Evolutionary conservation across 2,797 vertebrate genomes (phyloP).

Genomic region (Rachycentron canadum): DNA sequence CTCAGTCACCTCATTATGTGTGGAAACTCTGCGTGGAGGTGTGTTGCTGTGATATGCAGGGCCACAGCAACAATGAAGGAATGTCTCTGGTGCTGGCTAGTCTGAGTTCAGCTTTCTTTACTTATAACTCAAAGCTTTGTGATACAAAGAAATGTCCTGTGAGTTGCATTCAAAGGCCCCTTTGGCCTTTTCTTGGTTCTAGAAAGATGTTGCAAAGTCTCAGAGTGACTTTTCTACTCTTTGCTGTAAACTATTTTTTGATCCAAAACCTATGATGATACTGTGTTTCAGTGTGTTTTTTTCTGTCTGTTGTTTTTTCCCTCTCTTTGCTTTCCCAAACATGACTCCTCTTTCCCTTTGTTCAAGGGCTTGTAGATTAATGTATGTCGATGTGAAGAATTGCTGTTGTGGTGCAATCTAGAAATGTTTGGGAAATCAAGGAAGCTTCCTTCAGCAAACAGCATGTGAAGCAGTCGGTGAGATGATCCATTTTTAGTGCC

Average conservation of each 20-base stretch:
- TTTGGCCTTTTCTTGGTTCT: constrained; percentile 54
- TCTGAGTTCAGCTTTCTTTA: constrained; percentile 79
- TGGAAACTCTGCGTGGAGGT: constrained; percentile 49
- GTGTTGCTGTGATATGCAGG: constrained; percentile 59
- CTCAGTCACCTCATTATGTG: constrained; percentile 33
- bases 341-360: constrained; percentile 60
- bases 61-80: constrained; percentile 71
- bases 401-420: constrained; percentile 65
- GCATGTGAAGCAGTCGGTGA: constrained; percentile 73
- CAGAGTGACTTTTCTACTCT: constrained; percentile 73
- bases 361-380: constrained; percentile 76
- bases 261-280: constrained; percentile 55
- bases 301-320: background rate
- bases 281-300: constrained; percentile 64
- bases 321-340: constrained; percentile 80
- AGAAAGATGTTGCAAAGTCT: constrained; percentile 52
- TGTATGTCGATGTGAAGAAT: constrained; percentile 62
- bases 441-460: constrained; percentile 67
- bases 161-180: constrained; percentile 56
- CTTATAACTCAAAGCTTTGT: constrained; percentile 66
- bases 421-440: constrained; percentile 81
- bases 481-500: constrained; percentile 78
- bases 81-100: constrained; percentile 81
- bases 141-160: constrained; percentile 60
- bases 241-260: constrained; percentile 66